Conservation (phyloP, 2,888 invertebrate genomes). For the Acrocyrtus sp. region DNA sequence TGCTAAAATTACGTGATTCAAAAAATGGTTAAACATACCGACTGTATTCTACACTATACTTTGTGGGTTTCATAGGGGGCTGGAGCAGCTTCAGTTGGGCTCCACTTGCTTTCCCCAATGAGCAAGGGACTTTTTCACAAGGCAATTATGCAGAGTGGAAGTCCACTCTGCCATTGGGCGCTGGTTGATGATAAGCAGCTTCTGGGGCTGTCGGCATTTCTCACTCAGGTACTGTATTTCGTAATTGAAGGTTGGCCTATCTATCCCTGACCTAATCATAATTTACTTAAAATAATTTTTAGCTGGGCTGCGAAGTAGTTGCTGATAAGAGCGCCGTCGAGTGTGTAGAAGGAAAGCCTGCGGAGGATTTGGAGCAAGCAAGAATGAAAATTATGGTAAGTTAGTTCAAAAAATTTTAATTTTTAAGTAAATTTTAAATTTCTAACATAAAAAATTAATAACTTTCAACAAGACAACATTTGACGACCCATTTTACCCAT, state of each 20-base stretch:
- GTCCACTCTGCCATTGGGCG: constrained; percentile 42
- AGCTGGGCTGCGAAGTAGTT: neutral
- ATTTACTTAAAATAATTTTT: too few relatives aligned
- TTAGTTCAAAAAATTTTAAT: neutral
- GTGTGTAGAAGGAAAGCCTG: constrained; percentile 11
- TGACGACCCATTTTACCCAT: constrained; percentile 29
- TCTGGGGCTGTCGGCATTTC: neutral
- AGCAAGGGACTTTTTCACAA: constrained; percentile 35
- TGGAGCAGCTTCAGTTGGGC: constrained; percentile 36
- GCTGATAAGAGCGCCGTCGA: neutral
- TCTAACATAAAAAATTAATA: neutral
- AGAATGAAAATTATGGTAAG: constrained; percentile 24
- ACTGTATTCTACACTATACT: neutral
- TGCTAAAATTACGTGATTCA: too few relatives aligned
- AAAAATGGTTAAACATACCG: neutral
- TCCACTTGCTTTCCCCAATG: constrained; percentile 36
- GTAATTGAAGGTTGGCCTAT: too few relatives aligned
- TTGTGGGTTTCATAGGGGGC: constrained; percentile 3
- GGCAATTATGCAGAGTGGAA: constrained; percentile 45
- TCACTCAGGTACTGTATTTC: too few relatives aligned
- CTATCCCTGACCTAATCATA: too few relatives aligned
- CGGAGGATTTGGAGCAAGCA: constrained; percentile 19
- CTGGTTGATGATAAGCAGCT: constrained; percentile 22
- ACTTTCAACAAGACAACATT: neutral
- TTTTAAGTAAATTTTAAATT: too few relatives aligned